Evolutionary conservation across 2,888 invertebrate species (phyloP).

Genomic region (Tipula lateralis): DNA sequence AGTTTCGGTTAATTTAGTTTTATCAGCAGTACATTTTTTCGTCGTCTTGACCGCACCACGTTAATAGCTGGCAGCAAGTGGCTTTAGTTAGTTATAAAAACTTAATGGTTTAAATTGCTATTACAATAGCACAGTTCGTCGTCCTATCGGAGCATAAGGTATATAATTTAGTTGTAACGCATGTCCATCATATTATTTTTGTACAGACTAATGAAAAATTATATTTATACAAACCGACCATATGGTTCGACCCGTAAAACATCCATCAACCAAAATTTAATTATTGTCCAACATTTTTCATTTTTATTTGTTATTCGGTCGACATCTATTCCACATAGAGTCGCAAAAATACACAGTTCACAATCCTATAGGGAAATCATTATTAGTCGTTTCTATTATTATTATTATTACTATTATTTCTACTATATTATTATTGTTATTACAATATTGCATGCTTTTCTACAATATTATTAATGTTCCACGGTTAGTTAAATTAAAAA

Average conservation of each 20-base stretch:
- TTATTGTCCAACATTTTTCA: not conserved
- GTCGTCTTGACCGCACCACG: no score
- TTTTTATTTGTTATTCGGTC: not conserved
- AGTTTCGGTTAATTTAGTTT: no score
- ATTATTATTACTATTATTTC: not conserved
- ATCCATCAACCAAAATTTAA: not conserved
- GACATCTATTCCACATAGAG: not conserved
- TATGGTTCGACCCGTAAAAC: not conserved
- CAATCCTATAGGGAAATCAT: not conserved
- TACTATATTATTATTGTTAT: not conserved
- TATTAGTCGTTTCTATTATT: not conserved
- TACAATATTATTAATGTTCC: not conserved
- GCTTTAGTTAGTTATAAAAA: no score
- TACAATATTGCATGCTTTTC: not conserved
- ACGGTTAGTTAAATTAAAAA: constrained; percentile 11
- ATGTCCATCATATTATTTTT: no score
- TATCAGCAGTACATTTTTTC: no score
- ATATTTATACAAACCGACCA: not conserved
- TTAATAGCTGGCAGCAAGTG: no score
- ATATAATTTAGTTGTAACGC: no score
- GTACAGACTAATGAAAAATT: no score
- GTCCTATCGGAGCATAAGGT: no score
- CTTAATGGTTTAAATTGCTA: no score
- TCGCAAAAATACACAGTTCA: not conserved
- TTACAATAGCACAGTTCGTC: no score